Evolutionary conservation across 2,113 vertebrate genomes (phyloP).

Genomic region (Macaca nemestrina): DNA sequence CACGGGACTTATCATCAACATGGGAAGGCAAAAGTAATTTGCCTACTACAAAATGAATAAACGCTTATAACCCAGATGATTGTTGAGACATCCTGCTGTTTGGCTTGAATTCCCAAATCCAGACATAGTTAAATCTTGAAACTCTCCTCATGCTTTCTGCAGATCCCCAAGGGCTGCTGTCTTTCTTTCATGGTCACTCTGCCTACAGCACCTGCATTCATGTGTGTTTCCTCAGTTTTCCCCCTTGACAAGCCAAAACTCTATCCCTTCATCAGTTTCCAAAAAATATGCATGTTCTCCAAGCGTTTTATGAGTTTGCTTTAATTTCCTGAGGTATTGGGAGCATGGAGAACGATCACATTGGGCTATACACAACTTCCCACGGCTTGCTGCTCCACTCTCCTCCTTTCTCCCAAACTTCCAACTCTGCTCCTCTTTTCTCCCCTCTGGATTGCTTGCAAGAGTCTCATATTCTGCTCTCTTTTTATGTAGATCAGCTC

Average conservation of each 20-base stretch:
- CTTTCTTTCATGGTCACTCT: background rate
- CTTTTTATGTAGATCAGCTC: background rate
- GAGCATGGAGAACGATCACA: background rate
- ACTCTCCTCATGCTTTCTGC: background rate
- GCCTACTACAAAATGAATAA: background rate
- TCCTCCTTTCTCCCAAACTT: background rate
- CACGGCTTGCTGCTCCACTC: background rate
- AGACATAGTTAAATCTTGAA: background rate
- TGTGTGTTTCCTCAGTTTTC: background rate
- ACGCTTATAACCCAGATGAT: background rate
- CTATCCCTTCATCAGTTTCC: background rate
- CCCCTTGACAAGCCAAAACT: background rate
- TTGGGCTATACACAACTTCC: background rate
- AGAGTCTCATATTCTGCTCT: background rate
- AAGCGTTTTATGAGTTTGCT: background rate
- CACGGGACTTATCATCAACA: background rate
- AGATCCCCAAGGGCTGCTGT: background rate
- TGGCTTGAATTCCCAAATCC: background rate
- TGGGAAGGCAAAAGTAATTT: background rate
- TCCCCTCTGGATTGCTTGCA: background rate
- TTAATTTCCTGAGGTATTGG: conserved; percentile 7
- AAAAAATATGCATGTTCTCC: background rate
- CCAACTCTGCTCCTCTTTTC: background rate
- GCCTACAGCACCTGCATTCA: background rate
- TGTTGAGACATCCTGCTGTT: background rate